These are phyloP conservation scores for Myxocyprinus asiaticus DNA, from an alignment of 2,113 vertebrate species.

Conservation along the genomic window DNA sequence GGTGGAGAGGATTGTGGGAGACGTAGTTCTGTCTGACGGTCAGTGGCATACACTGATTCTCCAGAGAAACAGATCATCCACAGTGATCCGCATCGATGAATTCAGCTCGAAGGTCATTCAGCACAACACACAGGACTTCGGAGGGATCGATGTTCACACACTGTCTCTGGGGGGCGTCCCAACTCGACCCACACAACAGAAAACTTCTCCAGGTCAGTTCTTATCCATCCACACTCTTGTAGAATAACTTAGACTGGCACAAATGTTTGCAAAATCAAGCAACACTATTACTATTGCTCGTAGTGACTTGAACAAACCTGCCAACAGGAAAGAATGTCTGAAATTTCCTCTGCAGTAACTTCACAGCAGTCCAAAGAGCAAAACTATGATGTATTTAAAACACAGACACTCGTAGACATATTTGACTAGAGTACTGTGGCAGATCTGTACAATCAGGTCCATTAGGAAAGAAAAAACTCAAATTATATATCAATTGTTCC, in stretches of 20 bases:
- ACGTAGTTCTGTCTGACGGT: slow-evolving; percentile 83
- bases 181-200: slow-evolving; percentile 77
- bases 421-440: too few species aligned
- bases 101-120: slow-evolving; percentile 75
- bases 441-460: too few species aligned
- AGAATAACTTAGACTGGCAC: too few species aligned
- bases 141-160: slow-evolving; percentile 84
- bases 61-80: slow-evolving; percentile 83
- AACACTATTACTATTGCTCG: too few species aligned
- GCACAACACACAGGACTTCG: slow-evolving; percentile 90
- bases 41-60: slow-evolving; percentile 89
- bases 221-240: background rate
- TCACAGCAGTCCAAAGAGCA: background rate
- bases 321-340: slow-evolving; percentile 23
- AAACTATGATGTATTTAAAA: slow-evolving; percentile 17
- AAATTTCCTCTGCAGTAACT: slow-evolving; percentile 5
- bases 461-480: too few species aligned
- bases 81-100: slow-evolving; percentile 78
- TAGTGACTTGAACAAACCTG: too few species aligned
- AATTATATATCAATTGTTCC: too few species aligned
- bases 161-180: slow-evolving; percentile 92
- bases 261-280: too few species aligned
- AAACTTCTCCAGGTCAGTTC: slow-evolving; percentile 78
- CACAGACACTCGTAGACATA: too few species aligned
- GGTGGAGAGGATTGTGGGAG: slow-evolving; percentile 87